Evolutionary conservation across 1,140 invertebrate species (phyloP), one percentile per base, ranked within the genome.

Genomic region (Achroia grisella): DNA sequence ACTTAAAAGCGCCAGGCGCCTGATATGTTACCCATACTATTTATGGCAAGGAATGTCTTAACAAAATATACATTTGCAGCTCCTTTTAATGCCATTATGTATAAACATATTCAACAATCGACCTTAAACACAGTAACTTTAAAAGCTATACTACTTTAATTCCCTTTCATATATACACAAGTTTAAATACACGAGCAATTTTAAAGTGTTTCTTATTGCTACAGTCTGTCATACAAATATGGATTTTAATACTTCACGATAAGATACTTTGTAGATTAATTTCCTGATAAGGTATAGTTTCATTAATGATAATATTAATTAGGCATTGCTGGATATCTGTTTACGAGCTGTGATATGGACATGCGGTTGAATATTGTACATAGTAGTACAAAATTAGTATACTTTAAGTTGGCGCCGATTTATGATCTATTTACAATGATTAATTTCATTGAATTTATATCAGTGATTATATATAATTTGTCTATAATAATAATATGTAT

Each of bases 1-100:
- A 23, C 6, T 23, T 6, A 23, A 33, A 62, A 50, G 47, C 54
- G 55, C 57, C 62, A 43, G 65, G 56, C 62, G 59, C 65, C 44
- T 43, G 51, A 62, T 63, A 66, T 53, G 58, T 63, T 63, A 55
- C 57, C 50, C 52, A 63, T 64, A 61, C 76, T 80, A 77, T 80
- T 77, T 80, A 77, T 77, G 76, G 76, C 54, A 62, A 71, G 65
- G 73, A 80, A 80, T 80, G 67, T 66, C 66, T 73, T 73, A 80
- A 69, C 58, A 70, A 69, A 73, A 80, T 70, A 74, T 64, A 42
- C 48, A 55, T 48, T 63, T 23, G 17, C 17, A 23, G 17, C 6
- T 23, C 17, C 17, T 23, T 23, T 23, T 23, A 6, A 64, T 49
- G n/a, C 45, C 10, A 48, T 30, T 48, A 32, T 32, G 10, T 32